These are phyloP conservation scores for Orcinus orca DNA, from an alignment of 2,113 vertebrate species.

Conservation along the genomic window DNA sequence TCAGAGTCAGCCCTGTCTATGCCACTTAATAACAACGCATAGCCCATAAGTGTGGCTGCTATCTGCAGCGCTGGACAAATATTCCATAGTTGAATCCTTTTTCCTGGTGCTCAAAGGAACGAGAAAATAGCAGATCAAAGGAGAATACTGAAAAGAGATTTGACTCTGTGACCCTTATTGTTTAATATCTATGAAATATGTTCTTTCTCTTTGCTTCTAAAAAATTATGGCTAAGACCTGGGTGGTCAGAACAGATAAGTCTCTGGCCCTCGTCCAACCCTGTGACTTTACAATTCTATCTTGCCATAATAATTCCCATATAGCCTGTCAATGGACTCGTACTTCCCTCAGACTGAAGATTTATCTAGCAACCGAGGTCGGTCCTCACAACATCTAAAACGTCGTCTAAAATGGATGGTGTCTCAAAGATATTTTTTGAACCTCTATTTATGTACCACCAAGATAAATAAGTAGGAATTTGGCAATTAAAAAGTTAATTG, in stretches of 20 bases:
- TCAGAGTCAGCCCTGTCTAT: background rate
- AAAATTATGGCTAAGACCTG: background rate
- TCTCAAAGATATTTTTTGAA: background rate
- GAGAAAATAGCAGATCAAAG: constrained; percentile 42
- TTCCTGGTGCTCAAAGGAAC: constrained; percentile 27
- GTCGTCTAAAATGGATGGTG: background rate
- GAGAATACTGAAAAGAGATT: constrained; percentile 6
- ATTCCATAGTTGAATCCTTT: background rate
- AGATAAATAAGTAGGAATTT: background rate
- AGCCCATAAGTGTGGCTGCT: background rate
- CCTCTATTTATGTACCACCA: background rate
- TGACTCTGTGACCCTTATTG: background rate
- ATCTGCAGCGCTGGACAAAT: background rate
- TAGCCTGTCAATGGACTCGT: background rate
- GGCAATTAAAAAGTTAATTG: background rate
- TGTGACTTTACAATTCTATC: background rate
- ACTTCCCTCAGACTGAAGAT: constrained; percentile 23
- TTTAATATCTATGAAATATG: constrained; percentile 21
- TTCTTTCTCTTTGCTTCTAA: background rate
- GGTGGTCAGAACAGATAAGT: background rate
- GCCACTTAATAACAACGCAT: background rate
- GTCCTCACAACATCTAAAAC: background rate
- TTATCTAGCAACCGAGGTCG: background rate
- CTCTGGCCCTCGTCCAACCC: background rate
- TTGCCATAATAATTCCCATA: background rate